A percentile compares a stretch with the other conserved stretches of the same genome.
These are phyloP conservation scores for Sphaerophoria taeniata DNA, from an alignment of 2,888 invertebrate genomes.

Conservation along the genomic window DNA sequence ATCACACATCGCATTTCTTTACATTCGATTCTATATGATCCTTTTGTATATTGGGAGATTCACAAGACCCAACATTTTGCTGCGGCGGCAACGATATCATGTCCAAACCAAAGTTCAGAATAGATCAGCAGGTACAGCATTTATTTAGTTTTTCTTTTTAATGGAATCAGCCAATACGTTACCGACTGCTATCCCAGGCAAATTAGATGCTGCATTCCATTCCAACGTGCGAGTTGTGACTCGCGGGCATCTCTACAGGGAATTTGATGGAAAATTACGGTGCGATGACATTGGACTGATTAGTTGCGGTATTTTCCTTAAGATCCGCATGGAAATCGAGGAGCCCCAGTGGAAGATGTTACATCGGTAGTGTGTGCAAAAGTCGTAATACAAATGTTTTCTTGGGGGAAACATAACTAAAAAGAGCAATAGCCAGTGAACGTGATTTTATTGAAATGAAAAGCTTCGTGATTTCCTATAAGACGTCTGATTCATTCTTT, in stretches of 20 bases:
- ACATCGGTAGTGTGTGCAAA: constrained; percentile 34
- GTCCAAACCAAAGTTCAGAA: constrained; percentile 46
- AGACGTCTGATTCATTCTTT: neutral
- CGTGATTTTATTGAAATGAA: constrained; percentile 33
- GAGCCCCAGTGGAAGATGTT: constrained; percentile 33
- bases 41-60: too few relatives aligned
- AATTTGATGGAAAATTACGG: constrained; percentile 53
- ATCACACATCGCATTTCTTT: constrained; percentile 42
- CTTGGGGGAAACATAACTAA: constrained; percentile 25
- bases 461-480: constrained; percentile 17
- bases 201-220: constrained; percentile 53
- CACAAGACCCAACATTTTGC: neutral
- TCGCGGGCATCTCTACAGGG: neutral
- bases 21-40: constrained; percentile 33
- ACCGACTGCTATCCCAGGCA: constrained; percentile 38
- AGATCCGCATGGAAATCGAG: constrained; percentile 58
- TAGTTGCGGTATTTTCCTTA: constrained; percentile 49
- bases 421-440: neutral
- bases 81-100: constrained; percentile 41
- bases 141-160: constrained; percentile 37
- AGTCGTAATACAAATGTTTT: constrained; percentile 59
- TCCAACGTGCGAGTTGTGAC: constrained; percentile 33
- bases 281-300: constrained; percentile 66
- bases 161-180: constrained; percentile 62
- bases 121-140: constrained; percentile 53